phyloP scores from a whole-genome alignment of 2,797 vertebrate species.

The Staurois parvus region DNA sequence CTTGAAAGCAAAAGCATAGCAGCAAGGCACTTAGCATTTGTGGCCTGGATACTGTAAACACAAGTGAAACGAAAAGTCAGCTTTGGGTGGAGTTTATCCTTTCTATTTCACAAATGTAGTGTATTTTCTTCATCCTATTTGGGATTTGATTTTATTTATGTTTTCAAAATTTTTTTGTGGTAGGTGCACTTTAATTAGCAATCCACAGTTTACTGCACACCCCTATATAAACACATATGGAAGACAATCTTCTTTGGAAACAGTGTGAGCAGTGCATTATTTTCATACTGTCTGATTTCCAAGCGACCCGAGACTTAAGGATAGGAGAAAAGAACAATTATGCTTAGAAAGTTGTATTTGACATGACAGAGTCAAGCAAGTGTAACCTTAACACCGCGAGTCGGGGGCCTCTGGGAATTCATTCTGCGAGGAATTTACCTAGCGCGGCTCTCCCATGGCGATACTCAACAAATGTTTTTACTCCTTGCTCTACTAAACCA shows the following conservation, averaged over 20 bases:
- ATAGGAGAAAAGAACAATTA: conserved; percentile 60
- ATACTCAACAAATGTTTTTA: conserved; percentile 63
- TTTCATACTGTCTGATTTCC: conserved; percentile 57
- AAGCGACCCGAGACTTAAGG: conserved; percentile 50
- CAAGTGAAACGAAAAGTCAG: too few species aligned
- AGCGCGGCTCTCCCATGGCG: conserved; percentile 53
- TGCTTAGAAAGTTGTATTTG: conserved; percentile 62
- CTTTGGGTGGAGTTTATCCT: too few species aligned
- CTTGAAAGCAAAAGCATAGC: too few species aligned
- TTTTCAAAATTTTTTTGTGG: not conserved
- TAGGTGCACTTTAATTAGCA: not conserved
- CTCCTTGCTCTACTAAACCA: conserved; percentile 62
- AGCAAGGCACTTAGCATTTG: too few species aligned
- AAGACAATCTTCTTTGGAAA: conserved; percentile 7
- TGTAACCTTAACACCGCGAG: conserved; percentile 57
- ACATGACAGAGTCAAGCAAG: conserved; percentile 62
- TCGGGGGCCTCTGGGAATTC: conserved; percentile 44
- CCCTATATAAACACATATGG: conserved; percentile 18
- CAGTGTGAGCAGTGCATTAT: conserved; percentile 36
- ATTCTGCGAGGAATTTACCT: conserved; percentile 58
- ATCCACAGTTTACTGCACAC: not conserved
- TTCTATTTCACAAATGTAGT: too few species aligned
- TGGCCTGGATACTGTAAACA: too few species aligned
- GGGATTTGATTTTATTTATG: not conserved
- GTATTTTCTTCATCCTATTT: too few species aligned